These are phyloP conservation scores for Chelon labrosus DNA, from an alignment of 2,797 vertebrate species.

Conservation along the genomic window DNA sequence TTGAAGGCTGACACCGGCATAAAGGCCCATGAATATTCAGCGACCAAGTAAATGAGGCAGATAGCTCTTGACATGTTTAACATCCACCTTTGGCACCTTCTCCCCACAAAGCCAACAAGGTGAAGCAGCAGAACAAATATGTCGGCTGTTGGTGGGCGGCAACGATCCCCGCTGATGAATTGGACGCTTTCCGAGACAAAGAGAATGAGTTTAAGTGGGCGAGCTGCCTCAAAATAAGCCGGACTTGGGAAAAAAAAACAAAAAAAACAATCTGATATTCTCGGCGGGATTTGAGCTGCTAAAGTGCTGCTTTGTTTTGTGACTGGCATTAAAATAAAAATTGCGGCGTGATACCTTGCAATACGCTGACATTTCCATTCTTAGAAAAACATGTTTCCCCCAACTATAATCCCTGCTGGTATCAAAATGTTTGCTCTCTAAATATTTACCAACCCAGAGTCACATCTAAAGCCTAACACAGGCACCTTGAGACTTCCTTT, in stretches of 20 bases:
- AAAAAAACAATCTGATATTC: slow-evolving; percentile 33
- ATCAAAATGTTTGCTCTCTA: slow-evolving; percentile 85
- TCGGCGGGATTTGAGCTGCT: slow-evolving; percentile 41
- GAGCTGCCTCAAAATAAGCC: slow-evolving; percentile 50
- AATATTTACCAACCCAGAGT: slow-evolving; percentile 84
- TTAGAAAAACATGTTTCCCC: slow-evolving; percentile 78
- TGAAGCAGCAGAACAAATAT: slow-evolving; percentile 73
- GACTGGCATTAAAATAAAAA: slow-evolving; percentile 58
- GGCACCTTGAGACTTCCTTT: slow-evolving; percentile 76
- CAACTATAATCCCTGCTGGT: slow-evolving; percentile 80
- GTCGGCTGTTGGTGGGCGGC: slow-evolving; percentile 66
- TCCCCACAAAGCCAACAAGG: slow-evolving; percentile 71
- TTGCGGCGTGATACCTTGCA: slow-evolving; percentile 49
- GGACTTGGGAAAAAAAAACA: slow-evolving; percentile 22
- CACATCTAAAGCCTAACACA: slow-evolving; percentile 78
- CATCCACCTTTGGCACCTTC: slow-evolving; percentile 79
- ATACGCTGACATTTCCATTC: slow-evolving; percentile 81
- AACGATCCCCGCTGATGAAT: slow-evolving; percentile 62
- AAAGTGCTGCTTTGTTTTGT: slow-evolving; percentile 35
- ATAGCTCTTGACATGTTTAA: slow-evolving; percentile 79
- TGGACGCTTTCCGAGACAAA: slow-evolving; percentile 54
- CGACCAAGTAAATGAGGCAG: slow-evolving; percentile 76
- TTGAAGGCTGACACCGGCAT: slow-evolving; percentile 71
- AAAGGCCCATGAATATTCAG: slow-evolving; percentile 81
- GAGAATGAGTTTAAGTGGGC: slow-evolving; percentile 50